phyloP scores from a whole-genome alignment of 1,140 invertebrate genomes.

The Popillia japonica region DNA sequence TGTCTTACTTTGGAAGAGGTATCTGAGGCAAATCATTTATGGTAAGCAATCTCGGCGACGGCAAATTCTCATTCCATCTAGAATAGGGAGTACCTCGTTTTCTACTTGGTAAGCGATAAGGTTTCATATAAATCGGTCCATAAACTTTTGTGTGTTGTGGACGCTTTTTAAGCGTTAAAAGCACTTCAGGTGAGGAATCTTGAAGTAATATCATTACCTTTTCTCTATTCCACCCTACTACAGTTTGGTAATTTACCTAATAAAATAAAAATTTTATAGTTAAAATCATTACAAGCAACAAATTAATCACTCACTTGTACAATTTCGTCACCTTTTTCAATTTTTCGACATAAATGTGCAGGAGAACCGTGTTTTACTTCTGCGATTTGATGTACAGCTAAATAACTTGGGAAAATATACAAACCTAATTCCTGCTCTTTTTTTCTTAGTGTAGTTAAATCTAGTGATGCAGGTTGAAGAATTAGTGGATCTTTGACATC shows the following conservation, averaged over 20 bases:
- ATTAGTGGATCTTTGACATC: slow-evolving; percentile 88
- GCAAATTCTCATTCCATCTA: slow-evolving; percentile 73
- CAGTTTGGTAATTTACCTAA: slow-evolving; percentile 89
- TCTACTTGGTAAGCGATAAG: slow-evolving; percentile 78
- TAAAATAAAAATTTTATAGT: slow-evolving; percentile 43
- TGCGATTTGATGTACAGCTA: slow-evolving; percentile 86
- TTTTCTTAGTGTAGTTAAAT: slow-evolving; percentile 86
- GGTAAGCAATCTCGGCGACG: slow-evolving; percentile 71
- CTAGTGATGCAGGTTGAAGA: slow-evolving; percentile 85
- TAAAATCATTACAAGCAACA: not conserved
- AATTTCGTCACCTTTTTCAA: slow-evolving; percentile 93
- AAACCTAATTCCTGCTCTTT: slow-evolving; percentile 82
- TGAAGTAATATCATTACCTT: slow-evolving; percentile 80
- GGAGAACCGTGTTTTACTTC: slow-evolving; percentile 86
- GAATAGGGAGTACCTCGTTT: slow-evolving; percentile 72
- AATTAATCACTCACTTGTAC: slow-evolving; percentile 72
- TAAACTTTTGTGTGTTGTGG: slow-evolving; percentile 85
- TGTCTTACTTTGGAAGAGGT: slow-evolving; percentile 66
- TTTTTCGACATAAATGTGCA: slow-evolving; percentile 86
- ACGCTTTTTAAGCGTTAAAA: slow-evolving; percentile 84
- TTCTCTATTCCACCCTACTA: slow-evolving; percentile 87
- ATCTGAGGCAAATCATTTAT: slow-evolving; percentile 71
- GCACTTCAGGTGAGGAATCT: slow-evolving; percentile 81
- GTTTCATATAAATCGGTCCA: slow-evolving; percentile 83
- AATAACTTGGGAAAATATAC: slow-evolving; percentile 83